Conservation (phyloP, 1,140 invertebrate genomes). For the Aphidius gifuensis region DNA sequence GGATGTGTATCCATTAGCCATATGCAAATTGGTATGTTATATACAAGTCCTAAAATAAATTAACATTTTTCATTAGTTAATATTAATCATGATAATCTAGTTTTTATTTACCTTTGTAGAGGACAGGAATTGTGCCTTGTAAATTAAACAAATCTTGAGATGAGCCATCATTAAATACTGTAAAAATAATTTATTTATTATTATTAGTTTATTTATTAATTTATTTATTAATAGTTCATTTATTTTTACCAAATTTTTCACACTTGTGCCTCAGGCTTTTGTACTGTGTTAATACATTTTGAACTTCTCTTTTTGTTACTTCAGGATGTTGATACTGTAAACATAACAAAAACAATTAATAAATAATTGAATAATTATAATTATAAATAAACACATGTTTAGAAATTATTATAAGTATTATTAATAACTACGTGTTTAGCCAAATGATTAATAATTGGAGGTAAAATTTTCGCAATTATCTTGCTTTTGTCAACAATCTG, state of each 20-base stretch:
- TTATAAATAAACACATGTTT: no score
- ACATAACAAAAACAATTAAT: neutral
- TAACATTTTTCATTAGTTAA: neutral
- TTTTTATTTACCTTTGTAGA: slow-evolving; percentile 71
- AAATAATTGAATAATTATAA: no score
- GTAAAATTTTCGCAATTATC: no score
- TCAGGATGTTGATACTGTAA: slow-evolving; percentile 72
- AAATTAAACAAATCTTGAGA: slow-evolving; percentile 80
- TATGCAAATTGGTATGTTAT: slow-evolving; percentile 96
- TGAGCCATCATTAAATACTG: slow-evolving; percentile 88
- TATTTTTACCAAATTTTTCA: slow-evolving; percentile 64
- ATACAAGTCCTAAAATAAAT: slow-evolving; percentile 65
- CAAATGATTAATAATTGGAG: no score
- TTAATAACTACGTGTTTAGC: no score
- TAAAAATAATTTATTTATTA: slow-evolving; percentile 46
- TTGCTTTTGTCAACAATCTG: no score
- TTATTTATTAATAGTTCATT: slow-evolving; percentile 23
- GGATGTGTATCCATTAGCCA: slow-evolving; percentile 98
- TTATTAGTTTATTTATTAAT: slow-evolving; percentile 17
- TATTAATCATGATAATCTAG: neutral
- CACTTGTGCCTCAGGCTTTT: slow-evolving; percentile 65
- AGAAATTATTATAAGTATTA: no score
- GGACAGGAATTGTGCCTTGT: slow-evolving; percentile 89
- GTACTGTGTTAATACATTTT: slow-evolving; percentile 68
- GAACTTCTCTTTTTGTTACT: slow-evolving; percentile 70